phyloP scores from a whole-genome alignment of 2,797 vertebrate species.

The Lepilemur ruficaudatus region DNA sequence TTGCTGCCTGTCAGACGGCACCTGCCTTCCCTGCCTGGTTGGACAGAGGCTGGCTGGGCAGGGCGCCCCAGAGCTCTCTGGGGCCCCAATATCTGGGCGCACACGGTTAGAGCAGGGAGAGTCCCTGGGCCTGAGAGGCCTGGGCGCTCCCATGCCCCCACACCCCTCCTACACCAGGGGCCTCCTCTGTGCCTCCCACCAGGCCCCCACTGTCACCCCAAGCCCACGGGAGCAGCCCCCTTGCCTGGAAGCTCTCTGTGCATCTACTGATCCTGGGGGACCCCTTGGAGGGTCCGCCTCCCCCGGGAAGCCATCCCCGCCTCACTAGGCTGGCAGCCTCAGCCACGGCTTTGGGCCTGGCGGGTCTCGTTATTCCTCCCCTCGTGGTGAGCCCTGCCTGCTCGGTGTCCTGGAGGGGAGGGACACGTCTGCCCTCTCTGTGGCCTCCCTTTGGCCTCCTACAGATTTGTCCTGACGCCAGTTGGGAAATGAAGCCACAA shows the following conservation, averaged over 20 bases:
- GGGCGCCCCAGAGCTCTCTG: background rate
- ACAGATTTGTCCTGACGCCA: accelerated
- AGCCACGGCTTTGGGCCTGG: accelerated
- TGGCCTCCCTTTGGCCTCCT: background rate
- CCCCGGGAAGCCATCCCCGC: background rate
- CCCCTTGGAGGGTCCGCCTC: accelerated
- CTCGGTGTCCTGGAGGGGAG: background rate
- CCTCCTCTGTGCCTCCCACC: no score
- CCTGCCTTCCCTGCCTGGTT: background rate
- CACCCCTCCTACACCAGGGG: background rate
- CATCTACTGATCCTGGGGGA: background rate
- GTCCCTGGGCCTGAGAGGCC: background rate
- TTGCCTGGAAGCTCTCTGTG: accelerated
- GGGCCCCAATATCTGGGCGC: accelerated
- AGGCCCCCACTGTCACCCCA: accelerated
- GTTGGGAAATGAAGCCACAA: background rate
- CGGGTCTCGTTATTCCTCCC: accelerated
- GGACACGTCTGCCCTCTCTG: accelerated
- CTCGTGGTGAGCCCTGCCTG: background rate
- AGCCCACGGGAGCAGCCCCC: accelerated
- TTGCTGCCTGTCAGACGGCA: background rate
- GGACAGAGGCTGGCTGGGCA: background rate
- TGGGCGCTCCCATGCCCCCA: background rate
- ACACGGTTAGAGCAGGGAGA: accelerated
- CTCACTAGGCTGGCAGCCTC: accelerated